These are phyloP conservation scores for Pollicipes pollicipes DNA, from an alignment of 1,140 invertebrate species.

Conservation along the genomic window DNA sequence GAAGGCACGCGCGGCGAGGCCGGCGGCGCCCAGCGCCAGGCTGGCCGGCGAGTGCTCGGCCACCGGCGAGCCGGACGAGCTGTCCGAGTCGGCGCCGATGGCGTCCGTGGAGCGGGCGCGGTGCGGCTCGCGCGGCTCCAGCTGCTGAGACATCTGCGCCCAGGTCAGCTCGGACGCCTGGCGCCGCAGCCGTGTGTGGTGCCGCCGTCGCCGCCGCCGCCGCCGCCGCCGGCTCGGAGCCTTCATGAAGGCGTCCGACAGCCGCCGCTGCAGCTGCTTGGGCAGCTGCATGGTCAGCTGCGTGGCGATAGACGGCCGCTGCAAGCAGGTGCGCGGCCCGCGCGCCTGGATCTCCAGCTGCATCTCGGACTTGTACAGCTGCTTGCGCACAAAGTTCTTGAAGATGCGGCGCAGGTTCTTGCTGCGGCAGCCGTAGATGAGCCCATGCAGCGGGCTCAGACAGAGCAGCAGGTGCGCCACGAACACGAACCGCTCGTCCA, in stretches of 20 bases:
- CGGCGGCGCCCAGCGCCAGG: not conserved
- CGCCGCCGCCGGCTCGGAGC: constrained; percentile 9
- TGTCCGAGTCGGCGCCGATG: not conserved
- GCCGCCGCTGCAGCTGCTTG: constrained; percentile 15
- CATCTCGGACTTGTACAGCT: constrained; percentile 55
- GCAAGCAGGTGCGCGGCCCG: constrained; percentile 32
- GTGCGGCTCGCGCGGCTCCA: not conserved
- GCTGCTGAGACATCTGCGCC: not conserved
- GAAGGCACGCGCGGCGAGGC: not conserved
- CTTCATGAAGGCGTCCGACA: constrained; percentile 16
- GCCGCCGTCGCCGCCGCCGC: constrained; percentile 9
- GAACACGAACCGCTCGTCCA: constrained; percentile 33
- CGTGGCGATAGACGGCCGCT: constrained; percentile 43
- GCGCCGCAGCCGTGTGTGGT: constrained; percentile 9
- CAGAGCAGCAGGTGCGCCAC: constrained; percentile 39
- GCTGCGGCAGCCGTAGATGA: constrained; percentile 57
- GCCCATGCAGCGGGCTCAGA: constrained; percentile 50
- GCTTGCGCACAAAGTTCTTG: constrained; percentile 58
- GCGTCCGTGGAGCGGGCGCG: not conserved
- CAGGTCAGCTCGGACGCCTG: constrained; percentile 12
- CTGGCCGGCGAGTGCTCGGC: not conserved
- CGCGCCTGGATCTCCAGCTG: constrained; percentile 43
- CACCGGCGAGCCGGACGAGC: not conserved
- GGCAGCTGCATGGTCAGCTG: constrained; percentile 17
- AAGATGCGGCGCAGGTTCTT: constrained; percentile 44